Conservation (phyloP, 23 tunicate genomes). For the Styela clava region DNA sequence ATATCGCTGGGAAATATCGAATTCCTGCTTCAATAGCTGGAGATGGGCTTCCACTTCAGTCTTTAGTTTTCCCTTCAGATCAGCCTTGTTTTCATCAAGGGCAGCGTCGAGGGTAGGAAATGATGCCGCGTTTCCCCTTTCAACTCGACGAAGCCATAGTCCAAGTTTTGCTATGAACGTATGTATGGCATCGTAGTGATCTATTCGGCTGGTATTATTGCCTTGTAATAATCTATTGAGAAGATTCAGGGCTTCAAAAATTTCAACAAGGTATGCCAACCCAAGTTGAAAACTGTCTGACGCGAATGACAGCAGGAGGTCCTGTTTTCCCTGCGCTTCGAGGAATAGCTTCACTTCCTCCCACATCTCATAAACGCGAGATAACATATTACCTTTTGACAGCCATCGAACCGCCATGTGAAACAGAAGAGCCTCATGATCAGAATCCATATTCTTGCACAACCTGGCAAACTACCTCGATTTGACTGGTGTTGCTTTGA, state of each 20-base stretch:
- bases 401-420: no score
- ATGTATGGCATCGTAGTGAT: no score
- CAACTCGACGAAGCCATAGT: conserved; percentile 46
- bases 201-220: no score
- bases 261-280: conserved; percentile 38
- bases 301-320: background rate
- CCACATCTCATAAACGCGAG: no score
- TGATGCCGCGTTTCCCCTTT: conserved; percentile 35
- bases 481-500: conserved; percentile 36
- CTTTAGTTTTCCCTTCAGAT: conserved; percentile 30
- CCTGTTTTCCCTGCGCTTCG: conserved; percentile 1
- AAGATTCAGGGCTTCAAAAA: conserved; percentile 32
- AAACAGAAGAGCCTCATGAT: no score
- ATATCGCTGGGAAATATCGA: conserved; percentile 33
- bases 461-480: no score
- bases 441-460: conserved; percentile 41
- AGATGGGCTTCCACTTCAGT: conserved; percentile 29
- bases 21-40: conserved; percentile 27
- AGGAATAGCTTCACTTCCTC: conserved; percentile 21
- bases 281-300: conserved; percentile 23
- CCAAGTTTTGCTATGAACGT: conserved; percentile 38
- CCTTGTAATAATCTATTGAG: conserved; percentile 31
- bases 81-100: conserved; percentile 10
- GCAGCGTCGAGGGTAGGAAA: conserved; percentile 36
- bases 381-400: no score